These are phyloP conservation scores for Pogonophryne albipinna DNA, from an alignment of 2,797 vertebrate genomes.

Conservation along the genomic window DNA sequence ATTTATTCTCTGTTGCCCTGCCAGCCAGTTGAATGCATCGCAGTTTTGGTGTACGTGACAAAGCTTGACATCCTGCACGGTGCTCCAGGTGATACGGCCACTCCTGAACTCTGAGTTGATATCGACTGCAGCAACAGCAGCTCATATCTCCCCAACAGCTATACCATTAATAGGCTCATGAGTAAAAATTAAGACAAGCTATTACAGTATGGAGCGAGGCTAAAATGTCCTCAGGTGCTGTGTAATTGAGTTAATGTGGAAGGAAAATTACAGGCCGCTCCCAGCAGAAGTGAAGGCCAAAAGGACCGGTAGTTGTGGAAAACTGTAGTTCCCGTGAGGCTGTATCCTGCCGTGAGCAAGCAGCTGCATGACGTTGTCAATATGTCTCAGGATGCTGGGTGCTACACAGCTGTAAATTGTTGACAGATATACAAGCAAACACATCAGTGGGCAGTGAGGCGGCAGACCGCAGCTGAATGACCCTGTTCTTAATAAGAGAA, in stretches of 20 bases:
- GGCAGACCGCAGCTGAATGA: constrained; percentile 63
- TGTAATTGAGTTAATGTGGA: constrained; percentile 73
- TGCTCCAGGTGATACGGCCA: constrained; percentile 48
- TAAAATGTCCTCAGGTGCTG: constrained; percentile 76
- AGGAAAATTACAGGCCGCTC: constrained; percentile 70
- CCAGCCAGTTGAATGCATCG: constrained; percentile 54
- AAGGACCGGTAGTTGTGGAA: constrained; percentile 63
- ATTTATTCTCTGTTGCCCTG: constrained; percentile 61
- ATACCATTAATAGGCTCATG: constrained; percentile 47
- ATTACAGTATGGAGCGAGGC: constrained; percentile 48
- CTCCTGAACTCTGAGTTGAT: constrained; percentile 34
- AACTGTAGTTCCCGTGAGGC: constrained; percentile 80
- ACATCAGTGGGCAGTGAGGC: constrained; percentile 69
- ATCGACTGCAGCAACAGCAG: constrained; percentile 35
- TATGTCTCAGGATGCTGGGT: constrained; percentile 73
- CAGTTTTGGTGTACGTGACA: constrained; percentile 46
- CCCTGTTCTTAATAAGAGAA: constrained; percentile 40
- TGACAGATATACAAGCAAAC: constrained; percentile 77
- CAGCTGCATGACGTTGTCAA: constrained; percentile 70
- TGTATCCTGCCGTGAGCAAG: constrained; percentile 59
- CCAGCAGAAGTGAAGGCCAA: constrained; percentile 55
- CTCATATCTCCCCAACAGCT: constrained; percentile 29
- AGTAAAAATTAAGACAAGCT: constrained; percentile 63
- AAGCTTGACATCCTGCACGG: constrained; percentile 55
- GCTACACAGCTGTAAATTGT: constrained; percentile 76